Base-by-base conservation (phyloP, 2,113 vertebrate species). In the Ploceus nigricollis region DNA sequence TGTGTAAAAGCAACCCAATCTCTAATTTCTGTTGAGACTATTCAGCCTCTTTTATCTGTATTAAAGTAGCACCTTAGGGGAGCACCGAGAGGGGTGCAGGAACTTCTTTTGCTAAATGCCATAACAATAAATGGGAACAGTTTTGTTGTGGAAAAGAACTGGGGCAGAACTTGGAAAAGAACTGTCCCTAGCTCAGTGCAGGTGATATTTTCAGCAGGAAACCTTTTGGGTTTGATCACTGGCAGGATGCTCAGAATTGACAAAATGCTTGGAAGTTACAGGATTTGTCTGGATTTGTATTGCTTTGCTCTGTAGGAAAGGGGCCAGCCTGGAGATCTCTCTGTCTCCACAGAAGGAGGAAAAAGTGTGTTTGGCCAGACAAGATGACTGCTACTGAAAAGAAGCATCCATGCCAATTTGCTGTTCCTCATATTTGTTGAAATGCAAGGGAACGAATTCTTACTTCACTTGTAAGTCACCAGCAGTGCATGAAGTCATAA, bases 291-390 rank as follows among this genome's bases (percentile, higher is more conserved):
- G 9, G 2, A 27, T 93, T 96, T 87, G 16, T 61, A 15, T 63
- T 70, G 77, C 50, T 75, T 51, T 0, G 0, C 64, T 87, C 24
- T 79, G 66, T 40, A 61, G 69, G 63, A 89, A 80, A 84, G 45
- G 13, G 54, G 51, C 65, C 71, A 93, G 76, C 47, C 65, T 64
- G 47, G 65, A 92, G 70, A 64, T 85, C 73, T 91, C 60, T 90
- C 39, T 88, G 30, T 90, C 64, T 92, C 71, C 44, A 30, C 45
- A 45, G 60, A 27, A 82, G 65, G 57, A 75, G 37, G 10, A 61
- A 93, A 94, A 97, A 87, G 65, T 8, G 0, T 30, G 21, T 80
- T 94, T 96, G 78, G 51, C 84, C 81, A 88, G 42, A 58, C 2
- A 6, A 58, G 66, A 37, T 71, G 66, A 50, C 63, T 87, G 51